Evolutionary conservation across 2,113 vertebrate species (phyloP).

Genomic region (Geococcyx californianus): DNA sequence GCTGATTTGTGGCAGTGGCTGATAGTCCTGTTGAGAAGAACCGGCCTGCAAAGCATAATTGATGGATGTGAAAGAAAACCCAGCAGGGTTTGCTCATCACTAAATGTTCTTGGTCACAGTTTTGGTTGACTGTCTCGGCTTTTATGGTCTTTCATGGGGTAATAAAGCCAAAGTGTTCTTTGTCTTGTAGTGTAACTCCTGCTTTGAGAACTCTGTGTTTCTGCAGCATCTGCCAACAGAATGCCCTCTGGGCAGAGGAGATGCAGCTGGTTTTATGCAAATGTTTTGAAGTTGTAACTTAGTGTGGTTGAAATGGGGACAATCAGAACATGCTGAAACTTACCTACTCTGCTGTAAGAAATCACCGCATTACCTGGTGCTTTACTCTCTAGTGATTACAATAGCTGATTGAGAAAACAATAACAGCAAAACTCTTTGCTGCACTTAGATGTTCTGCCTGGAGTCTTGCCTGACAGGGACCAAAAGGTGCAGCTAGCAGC

Average conservation of each 20-base stretch:
- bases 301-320: background rate
- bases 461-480: background rate
- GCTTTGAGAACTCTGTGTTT: background rate
- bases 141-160: background rate
- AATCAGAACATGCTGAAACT: background rate
- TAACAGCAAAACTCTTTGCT: background rate
- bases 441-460: background rate
- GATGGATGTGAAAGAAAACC: background rate
- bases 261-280: background rate
- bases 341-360: background rate
- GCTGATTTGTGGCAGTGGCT: background rate
- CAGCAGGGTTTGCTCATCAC: background rate
- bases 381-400: background rate
- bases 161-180: background rate
- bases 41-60: background rate
- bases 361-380: fast-evolving
- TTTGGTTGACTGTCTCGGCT: background rate
- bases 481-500: background rate
- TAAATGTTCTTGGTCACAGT: background rate
- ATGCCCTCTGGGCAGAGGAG: background rate
- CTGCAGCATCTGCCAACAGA: background rate
- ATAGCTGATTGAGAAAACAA: background rate
- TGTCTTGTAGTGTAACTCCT: background rate
- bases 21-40: background rate
- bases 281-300: background rate